Conservation (phyloP, 2,797 vertebrate genomes). For the Eptatretus atami region DNA sequence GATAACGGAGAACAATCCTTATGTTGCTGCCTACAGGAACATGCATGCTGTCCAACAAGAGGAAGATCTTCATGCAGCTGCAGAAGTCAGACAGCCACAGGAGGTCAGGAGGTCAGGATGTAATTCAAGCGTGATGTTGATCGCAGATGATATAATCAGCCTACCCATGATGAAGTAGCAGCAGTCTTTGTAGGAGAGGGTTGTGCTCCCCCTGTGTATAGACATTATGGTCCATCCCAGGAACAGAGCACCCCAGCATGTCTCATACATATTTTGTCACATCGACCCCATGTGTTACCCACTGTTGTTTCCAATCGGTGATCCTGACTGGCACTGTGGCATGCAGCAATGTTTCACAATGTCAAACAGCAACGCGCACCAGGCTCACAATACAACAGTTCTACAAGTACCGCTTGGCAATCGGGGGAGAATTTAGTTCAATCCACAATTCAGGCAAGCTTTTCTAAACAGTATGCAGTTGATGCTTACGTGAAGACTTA, state of each 20-base stretch:
- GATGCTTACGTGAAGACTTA: constrained; percentile 1
- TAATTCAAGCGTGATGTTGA: background rate
- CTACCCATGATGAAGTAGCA: background rate
- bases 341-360: background rate
- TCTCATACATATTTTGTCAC: background rate
- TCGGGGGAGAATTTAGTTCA: background rate
- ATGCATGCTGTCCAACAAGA: background rate
- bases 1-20: background rate
- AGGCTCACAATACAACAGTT: background rate
- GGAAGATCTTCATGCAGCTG: background rate
- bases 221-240: background rate
- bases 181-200: background rate
- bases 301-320: constrained; percentile 2
- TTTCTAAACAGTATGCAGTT: background rate
- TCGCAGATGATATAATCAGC: constrained; percentile 2
- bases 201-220: background rate
- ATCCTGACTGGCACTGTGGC: constrained; percentile 3
- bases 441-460: background rate
- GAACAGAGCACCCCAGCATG: background rate
- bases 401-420: background rate
- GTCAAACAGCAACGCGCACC: background rate
- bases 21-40: constrained; percentile 1
- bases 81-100: background rate
- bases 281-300: background rate
- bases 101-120: background rate